Evolutionary conservation across 2,888 invertebrate genomes (phyloP), one percentile per base, ranked within the genome.

Genomic region (Tuta absoluta): DNA sequence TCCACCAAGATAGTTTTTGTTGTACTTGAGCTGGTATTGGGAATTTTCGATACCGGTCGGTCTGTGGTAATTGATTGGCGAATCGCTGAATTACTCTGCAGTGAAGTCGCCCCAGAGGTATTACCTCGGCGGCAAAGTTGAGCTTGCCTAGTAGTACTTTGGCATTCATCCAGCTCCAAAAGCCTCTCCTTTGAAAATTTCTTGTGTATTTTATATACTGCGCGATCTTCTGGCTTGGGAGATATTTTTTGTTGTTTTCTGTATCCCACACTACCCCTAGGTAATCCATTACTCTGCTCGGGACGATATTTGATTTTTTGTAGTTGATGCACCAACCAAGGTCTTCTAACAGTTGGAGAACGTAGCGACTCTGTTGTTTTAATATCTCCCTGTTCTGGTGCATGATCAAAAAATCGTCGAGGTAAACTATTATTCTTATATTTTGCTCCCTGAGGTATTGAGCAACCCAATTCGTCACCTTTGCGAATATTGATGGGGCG

Each of bases 401-500:
- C 57, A 28, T 33, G 28, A 23, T 11, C 28, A 57, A 21, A 28
- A 28, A 57, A 10, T 57, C 28, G 28, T 57, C 28, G 17, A 58
- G 24, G 41, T 5, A 59, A 7, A 19, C 41, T 0, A 11, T 41
- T 41, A 19, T 37, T 23, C 11, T 1, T 38, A 17, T 19, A 2
- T 21, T 19, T 38, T 5, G 5, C 8, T 10, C 37, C 7, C 2
- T 7, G 1, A 58, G 23, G 12, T 41, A 23, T 12, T 14, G 10
- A 8, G 59, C 38, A 0, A 59, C 2, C 59, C 59, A 59, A 59
- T 59, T 59, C 4, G 59, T 59, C 0, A 59, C 12, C 12, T 23
- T 38, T 12, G 59, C 59, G 41, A 59, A 59, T 4, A n/a, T n/a
- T 14, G 41, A 38, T 4, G 59, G 59, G 23, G 59, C 59, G 19